These are phyloP conservation scores for Podilymbus podiceps DNA, from an alignment of 2,113 vertebrate species.

Conservation along the genomic window DNA sequence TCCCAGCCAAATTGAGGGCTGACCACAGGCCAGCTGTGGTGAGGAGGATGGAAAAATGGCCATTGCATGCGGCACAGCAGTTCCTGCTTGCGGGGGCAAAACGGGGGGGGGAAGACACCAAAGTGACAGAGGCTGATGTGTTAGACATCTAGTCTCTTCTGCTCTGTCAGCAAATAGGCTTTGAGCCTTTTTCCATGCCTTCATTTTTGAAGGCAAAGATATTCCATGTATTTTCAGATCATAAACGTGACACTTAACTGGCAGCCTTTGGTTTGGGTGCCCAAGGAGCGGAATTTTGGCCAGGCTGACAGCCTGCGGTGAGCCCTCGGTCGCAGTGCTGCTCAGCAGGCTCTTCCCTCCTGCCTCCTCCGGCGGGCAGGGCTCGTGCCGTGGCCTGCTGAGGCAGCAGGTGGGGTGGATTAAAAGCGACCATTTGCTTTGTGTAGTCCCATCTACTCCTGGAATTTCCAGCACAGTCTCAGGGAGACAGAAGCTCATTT, in stretches of 20 bases:
- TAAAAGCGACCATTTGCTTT: constrained; percentile 21
- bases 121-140: background rate
- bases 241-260: background rate
- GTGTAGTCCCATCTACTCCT: background rate
- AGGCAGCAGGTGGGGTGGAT: constrained; percentile 40
- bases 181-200: background rate
- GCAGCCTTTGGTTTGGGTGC: background rate
- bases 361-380: background rate
- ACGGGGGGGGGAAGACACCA: rapidly evolving
- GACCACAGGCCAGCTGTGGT: background rate
- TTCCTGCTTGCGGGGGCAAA: background rate
- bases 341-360: background rate
- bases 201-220: background rate
- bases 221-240: background rate
- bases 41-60: background rate
- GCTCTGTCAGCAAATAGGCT: background rate
- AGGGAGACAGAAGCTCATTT: background rate
- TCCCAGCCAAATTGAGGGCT: background rate
- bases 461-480: background rate
- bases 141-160: background rate
- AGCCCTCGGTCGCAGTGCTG: background rate
- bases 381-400: background rate
- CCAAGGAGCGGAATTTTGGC: background rate
- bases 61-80: background rate
- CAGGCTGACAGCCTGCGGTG: background rate